Base-by-base conservation (phyloP, 1,140 invertebrate species). In the Maniola jurtina region DNA sequence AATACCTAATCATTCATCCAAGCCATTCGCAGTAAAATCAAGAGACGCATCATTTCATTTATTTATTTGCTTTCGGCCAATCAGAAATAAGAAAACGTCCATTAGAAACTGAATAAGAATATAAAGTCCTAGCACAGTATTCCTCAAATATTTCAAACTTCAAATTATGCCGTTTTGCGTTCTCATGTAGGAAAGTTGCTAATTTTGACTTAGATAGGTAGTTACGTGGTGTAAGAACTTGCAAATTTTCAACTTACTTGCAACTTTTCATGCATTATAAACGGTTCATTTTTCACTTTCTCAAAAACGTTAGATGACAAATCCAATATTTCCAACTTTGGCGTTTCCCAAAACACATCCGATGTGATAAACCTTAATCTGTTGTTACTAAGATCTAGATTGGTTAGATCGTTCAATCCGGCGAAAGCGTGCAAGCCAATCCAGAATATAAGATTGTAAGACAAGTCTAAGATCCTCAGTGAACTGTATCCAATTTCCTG, bases 401-500 rank as follows among this genome's bases (percentile, higher is more conserved):
- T 77, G 8, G 75, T 62, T 7, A 92, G 72, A 13, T 86, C 78
- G 6, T 88, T 77, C 42, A 92, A 59, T 0, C 86, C 88, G 4
- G 83, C 74, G 52, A 92, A 89, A 11, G 89, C 91, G 54, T 91
- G 88, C 14, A 92, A 64, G 0, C 88, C 91, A 35, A 92, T 86
- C 91, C 91, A 92, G 65, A 85, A 91, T 72, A 92, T 90, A 16
- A 78, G 64, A 63, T 92, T 92, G 70, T 91, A 82, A 11, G 89
- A 90, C 42, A 92, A 70, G 72, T 90, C 77, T 33, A 92, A 67
- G 38, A 87, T 69, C 73, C 81, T 67, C 35, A 92, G 57, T 13
- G 81, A 86, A 8, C 70, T 84, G 55, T 88, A 89, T 25, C 82
- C 83, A 6, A 77, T 66, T 62, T 87, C 79, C 89, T 92, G 71